Evolutionary conservation across 2,797 vertebrate genomes (phyloP), one percentile per base, ranked within the genome.

Genomic region (Sphenodon punctatus): DNA sequence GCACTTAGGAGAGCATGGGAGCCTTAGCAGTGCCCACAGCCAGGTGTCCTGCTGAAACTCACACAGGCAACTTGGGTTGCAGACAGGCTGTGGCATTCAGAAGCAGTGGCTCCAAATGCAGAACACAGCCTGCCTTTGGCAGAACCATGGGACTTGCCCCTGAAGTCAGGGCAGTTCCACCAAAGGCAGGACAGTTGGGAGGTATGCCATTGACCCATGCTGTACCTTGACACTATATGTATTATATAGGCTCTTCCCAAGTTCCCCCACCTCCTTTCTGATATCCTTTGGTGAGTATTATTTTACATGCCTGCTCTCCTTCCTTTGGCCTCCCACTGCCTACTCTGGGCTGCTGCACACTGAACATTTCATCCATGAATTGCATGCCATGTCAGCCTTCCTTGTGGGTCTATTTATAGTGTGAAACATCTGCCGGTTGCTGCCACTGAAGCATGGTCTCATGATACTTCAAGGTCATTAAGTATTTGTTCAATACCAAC

Each of bases 331-430:
- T 68, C 2, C 15, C 4, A 0, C 22, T 27, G 23, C 23, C 67
- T 25, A 3, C 1, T 20, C 30, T 32, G 38, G 48, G 63, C 42
- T 81, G 69, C 67, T 67, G 69, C 59, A 23, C 22, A 5, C 39
- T 27, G 56, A 58, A 53, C 60, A 42, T 41, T 66, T 76, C 58
- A 61, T 67, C 49, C 59, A 81, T 42, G 6, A 43, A 51, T 30
- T 81, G n/a, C 32, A 64, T 38, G 42, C n/a, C 80, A n/a, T 87
- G 76, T 65, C 81, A 86, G 51, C 12, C 41, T 78, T 76, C 25
- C 61, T 71, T 65, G 60, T 58, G 58, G 36, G 23, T 71, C 64
- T 43, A 38, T 32, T 69, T 12, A 16, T 23, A 80, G 55, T 39
- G 46, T 75, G 72, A 43, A 51, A 68, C 74, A 45, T 68, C 78